Percentiles rank a stretch among this genome's conserved stretches.
phyloP scores from a whole-genome alignment of 2,888 invertebrate species.

The Amphipyra tragopoginis region DNA sequence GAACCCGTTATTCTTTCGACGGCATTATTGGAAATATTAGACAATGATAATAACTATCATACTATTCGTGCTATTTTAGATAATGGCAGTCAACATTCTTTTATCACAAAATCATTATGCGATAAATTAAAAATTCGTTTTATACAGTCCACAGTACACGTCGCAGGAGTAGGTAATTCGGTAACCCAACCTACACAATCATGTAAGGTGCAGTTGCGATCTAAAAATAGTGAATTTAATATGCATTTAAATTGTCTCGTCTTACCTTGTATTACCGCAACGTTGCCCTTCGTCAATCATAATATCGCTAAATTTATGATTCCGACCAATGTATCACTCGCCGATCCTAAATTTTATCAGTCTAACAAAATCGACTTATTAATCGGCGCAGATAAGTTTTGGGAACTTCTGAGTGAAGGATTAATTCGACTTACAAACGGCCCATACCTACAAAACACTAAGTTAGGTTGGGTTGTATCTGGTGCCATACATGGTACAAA shows the following conservation, averaged over 20 bases:
- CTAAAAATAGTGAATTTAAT: constrained; percentile 24
- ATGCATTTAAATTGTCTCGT: constrained; percentile 38
- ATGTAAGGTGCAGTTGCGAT: constrained; percentile 32
- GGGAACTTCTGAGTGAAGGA: constrained; percentile 30
- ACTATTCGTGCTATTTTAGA: constrained; percentile 42
- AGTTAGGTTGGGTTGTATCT: constrained; percentile 40
- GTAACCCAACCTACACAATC: constrained; percentile 29
- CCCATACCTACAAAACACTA: constrained; percentile 30
- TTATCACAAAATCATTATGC: constrained; percentile 28
- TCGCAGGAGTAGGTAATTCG: constrained; percentile 39
- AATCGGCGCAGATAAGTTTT: constrained; percentile 32
- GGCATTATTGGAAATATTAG: constrained; percentile 36
- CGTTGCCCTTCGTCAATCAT: constrained; percentile 2
- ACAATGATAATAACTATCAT: constrained; percentile 29
- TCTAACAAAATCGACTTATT: constrained; percentile 22
- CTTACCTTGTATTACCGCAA: constrained; percentile 25
- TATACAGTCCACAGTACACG: constrained; percentile 28
- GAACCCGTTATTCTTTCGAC: constrained; percentile 41
- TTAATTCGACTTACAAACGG: constrained; percentile 20
- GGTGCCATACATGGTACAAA: constrained; percentile 13
- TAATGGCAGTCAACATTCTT: constrained; percentile 41
- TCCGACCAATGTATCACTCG: constrained; percentile 28
- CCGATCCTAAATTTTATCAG: constrained; percentile 28
- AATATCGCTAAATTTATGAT: constrained; percentile 3
- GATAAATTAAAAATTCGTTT: constrained; percentile 26